phyloP scores from a whole-genome alignment of 2,113 vertebrate genomes.

The Hystrix cristata region DNA sequence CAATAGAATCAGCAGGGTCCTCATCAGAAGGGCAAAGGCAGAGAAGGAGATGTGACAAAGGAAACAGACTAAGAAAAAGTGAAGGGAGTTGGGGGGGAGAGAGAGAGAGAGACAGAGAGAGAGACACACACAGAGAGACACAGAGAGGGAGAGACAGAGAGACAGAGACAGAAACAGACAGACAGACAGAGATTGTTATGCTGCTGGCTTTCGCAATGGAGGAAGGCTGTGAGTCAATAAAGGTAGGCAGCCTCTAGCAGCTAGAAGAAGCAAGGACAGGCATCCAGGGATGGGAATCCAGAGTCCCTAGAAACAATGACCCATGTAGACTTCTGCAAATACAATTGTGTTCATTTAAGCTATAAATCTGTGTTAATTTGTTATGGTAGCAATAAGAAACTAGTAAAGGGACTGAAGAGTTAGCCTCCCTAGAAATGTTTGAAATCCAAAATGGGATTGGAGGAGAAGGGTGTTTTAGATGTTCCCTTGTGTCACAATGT shows the following conservation, averaged over 20 bases:
- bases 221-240: background rate
- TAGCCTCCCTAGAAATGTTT: background rate
- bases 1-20: background rate
- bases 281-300: background rate
- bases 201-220: background rate
- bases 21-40: background rate
- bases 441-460: background rate
- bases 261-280: background rate
- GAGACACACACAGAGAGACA: accelerated
- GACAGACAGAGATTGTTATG: background rate
- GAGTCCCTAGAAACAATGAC: background rate
- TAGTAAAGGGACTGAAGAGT: background rate
- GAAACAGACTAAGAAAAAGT: background rate
- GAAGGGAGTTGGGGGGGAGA: background rate
- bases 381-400: background rate
- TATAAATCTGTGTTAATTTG: background rate
- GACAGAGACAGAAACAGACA: too few species aligned
- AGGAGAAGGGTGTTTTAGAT: background rate
- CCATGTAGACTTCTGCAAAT: background rate
- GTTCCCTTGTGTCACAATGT: accelerated
- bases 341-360: background rate
- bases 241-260: background rate
- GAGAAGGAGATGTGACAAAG: background rate
- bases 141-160: background rate
- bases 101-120: accelerated